Conservation (phyloP, 2,888 invertebrate species). For the Leptopterna dolabrata region DNA sequence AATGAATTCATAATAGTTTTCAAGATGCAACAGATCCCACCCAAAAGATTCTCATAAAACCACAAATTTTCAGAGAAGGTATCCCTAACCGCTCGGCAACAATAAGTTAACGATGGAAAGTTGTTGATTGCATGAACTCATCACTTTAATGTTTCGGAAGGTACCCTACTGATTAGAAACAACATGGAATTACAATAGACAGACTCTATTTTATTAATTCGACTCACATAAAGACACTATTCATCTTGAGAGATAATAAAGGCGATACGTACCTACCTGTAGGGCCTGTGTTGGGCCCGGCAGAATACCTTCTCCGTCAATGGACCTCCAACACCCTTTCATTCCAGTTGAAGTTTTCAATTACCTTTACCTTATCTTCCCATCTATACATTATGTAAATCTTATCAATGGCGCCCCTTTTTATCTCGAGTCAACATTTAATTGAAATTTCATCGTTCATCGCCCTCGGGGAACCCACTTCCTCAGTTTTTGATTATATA, state of each 20-base stretch:
- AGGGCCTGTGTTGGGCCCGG: neutral
- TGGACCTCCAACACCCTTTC: neutral
- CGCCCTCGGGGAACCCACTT: neutral
- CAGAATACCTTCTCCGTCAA: neutral
- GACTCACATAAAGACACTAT: neutral
- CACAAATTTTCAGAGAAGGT: neutral
- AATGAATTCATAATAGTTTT: too few relatives aligned
- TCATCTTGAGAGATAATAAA: neutral
- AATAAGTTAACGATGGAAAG: neutral
- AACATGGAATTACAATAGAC: neutral
- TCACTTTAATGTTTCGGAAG: neutral
- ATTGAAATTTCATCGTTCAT: constrained; percentile 45
- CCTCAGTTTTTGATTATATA: neutral
- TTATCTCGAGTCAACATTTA: neutral
- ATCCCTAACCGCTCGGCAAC: neutral
- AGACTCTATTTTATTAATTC: neutral
- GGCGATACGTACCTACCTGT: neutral
- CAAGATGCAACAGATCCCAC: too few relatives aligned
- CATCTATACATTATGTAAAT: constrained; percentile 43
- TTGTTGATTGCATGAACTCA: neutral
- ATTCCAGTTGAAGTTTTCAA: constrained; percentile 36
- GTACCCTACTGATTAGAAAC: neutral
- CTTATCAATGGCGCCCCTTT: constrained; percentile 11
- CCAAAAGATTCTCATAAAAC: neutral
- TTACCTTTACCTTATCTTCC: constrained; percentile 45